Conservation (phyloP, 1,140 invertebrate genomes). For the Mercenaria mercenaria region DNA sequence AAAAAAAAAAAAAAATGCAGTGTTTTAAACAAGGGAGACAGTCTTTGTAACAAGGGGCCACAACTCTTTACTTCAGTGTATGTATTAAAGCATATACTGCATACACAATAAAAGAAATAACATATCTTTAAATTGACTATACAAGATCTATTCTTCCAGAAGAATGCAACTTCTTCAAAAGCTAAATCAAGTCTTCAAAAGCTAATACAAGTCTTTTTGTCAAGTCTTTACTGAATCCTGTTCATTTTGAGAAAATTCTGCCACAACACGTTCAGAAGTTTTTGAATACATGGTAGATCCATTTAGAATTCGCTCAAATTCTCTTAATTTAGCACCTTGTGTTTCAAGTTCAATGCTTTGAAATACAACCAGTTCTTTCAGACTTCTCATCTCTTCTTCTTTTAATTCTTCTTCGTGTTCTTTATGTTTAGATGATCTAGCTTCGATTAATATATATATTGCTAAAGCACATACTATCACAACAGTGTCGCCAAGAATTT, state of each 20-base stretch:
- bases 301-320: conserved; percentile 29
- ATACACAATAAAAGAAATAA: no score
- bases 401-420: conserved; percentile 11
- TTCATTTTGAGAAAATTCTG: background rate
- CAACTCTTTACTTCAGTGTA: no score
- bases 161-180: no score
- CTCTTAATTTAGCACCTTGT: background rate
- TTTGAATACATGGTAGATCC: conserved; percentile 36
- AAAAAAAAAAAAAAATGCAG: no score
- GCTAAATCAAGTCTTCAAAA: no score
- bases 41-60: no score
- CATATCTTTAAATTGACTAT: no score
- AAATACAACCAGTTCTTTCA: conserved; percentile 9
- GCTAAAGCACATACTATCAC: conserved; percentile 37
- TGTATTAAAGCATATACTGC: no score
- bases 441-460: conserved; percentile 20
- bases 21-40: no score
- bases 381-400: conserved; percentile 32
- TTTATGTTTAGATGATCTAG: background rate
- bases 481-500: conserved; percentile 41
- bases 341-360: conserved; percentile 47
- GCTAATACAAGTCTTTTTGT: background rate
- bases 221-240: background rate
- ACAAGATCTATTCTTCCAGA: no score
- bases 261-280: conserved; percentile 36